phyloP scores from a whole-genome alignment of 2,797 vertebrate species.

The Urophycis tenuis region DNA sequence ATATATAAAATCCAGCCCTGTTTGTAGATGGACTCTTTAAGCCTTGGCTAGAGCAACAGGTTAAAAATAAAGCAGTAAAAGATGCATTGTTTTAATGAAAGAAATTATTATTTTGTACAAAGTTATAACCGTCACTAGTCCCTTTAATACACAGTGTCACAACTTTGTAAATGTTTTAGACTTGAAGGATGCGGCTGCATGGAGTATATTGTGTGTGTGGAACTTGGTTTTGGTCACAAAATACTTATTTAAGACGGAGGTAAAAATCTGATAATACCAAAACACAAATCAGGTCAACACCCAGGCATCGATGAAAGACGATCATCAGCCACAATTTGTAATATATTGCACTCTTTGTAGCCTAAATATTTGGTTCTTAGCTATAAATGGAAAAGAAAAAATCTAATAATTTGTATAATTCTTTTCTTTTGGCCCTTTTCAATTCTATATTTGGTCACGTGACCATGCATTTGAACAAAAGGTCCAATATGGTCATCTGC shows the following conservation, averaged over 20 bases:
- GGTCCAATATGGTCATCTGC: not conserved
- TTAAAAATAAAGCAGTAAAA: not conserved
- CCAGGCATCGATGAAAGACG: slow-evolving; percentile 19
- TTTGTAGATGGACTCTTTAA: slow-evolving; percentile 13
- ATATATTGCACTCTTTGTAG: slow-evolving; percentile 52
- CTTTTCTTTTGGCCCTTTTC: slow-evolving; percentile 35
- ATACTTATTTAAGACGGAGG: slow-evolving; percentile 4
- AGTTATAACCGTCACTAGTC: slow-evolving; percentile 10
- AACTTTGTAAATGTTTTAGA: not conserved
- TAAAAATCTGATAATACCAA: slow-evolving; percentile 18
- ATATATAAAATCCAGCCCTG: not conserved
- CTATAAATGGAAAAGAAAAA: slow-evolving; percentile 19
- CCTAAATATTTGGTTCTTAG: slow-evolving; percentile 53
- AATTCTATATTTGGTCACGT: slow-evolving; percentile 50
- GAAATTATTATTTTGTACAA: not conserved
- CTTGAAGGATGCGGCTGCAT: too few species aligned
- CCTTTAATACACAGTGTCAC: slow-evolving; percentile 20
- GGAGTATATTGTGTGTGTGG: too few species aligned
- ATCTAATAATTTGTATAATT: not conserved
- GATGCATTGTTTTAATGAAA: not conserved
- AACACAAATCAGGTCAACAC: slow-evolving; percentile 3
- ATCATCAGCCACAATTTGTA: slow-evolving; percentile 12
- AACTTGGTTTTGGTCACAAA: slow-evolving; percentile 3
- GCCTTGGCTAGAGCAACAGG: slow-evolving; percentile 15
- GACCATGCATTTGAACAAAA: not conserved